phyloP scores from a whole-genome alignment of 2,113 vertebrate species.

The Phaethon lepturus region DNA sequence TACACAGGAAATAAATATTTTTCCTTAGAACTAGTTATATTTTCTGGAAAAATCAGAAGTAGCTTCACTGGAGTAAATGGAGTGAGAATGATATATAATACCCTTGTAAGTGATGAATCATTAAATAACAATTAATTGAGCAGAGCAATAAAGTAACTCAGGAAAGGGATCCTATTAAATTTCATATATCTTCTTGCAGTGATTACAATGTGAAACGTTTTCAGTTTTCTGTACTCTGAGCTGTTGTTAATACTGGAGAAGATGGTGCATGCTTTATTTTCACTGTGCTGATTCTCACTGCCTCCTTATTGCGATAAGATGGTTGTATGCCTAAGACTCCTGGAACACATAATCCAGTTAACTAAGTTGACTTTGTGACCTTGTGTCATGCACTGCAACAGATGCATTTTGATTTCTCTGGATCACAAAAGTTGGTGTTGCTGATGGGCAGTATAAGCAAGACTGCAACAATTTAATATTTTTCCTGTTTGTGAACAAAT shows the following conservation, averaged over 20 bases:
- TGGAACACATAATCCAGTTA: neutral
- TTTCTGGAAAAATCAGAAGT: neutral
- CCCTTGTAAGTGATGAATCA: neutral
- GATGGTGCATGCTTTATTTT: neutral
- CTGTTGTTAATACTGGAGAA: neutral
- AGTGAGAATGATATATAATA: neutral
- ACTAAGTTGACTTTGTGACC: neutral
- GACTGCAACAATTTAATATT: neutral
- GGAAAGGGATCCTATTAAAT: neutral
- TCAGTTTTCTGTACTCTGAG: neutral
- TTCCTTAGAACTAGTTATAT: neutral
- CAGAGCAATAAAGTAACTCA: neutral
- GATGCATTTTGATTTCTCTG: neutral
- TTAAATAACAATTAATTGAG: constrained; percentile 38
- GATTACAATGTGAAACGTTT: neutral
- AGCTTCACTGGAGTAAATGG: neutral
- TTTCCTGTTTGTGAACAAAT: neutral
- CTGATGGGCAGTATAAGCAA: neutral
- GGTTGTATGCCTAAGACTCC: neutral
- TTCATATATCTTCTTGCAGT: neutral
- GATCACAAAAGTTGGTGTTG: neutral
- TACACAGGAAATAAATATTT: neutral
- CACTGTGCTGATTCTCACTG: neutral
- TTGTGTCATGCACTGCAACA: neutral
- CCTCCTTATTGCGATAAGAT: neutral